Evolutionary conservation across 2,888 invertebrate genomes (phyloP).

Genomic region (Hemistola chrysoprasaria): DNA sequence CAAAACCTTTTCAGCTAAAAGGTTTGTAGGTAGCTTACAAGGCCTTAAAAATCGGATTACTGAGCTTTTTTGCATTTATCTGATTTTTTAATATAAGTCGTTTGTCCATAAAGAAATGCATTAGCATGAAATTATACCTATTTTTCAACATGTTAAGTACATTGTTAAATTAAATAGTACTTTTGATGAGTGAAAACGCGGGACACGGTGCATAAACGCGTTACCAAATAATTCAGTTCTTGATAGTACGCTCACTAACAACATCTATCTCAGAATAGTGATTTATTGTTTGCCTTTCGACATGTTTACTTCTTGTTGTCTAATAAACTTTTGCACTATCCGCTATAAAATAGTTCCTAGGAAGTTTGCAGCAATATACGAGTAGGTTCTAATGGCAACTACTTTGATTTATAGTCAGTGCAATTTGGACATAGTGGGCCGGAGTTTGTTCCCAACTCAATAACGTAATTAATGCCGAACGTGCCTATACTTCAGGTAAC

Average conservation of each 20-base stretch:
- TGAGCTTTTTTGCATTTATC: too few relatives aligned
- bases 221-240: too few relatives aligned
- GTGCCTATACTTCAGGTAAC: conserved; percentile 4
- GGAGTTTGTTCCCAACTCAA: conserved; percentile 20
- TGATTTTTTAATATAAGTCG: too few relatives aligned
- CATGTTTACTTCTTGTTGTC: conserved; percentile 23
- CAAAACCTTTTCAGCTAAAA: too few relatives aligned
- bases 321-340: conserved; percentile 23
- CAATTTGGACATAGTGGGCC: conserved; percentile 21
- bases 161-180: too few relatives aligned
- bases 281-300: conserved; percentile 21
- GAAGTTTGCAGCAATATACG: conserved; percentile 17
- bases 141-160: too few relatives aligned
- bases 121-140: too few relatives aligned
- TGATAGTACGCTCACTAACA: not conserved
- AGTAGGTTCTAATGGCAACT: conserved; percentile 19
- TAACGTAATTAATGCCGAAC: conserved; percentile 18
- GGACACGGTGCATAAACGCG: too few relatives aligned
- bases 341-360: conserved; percentile 17
- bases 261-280: conserved; percentile 11
- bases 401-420: conserved; percentile 28
- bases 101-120: too few relatives aligned
- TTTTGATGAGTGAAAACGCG: too few relatives aligned
- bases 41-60: too few relatives aligned
- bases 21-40: too few relatives aligned